phyloP scores from a whole-genome alignment of 1,140 invertebrate genomes.

The Gonioctena quinquepunctata region DNA sequence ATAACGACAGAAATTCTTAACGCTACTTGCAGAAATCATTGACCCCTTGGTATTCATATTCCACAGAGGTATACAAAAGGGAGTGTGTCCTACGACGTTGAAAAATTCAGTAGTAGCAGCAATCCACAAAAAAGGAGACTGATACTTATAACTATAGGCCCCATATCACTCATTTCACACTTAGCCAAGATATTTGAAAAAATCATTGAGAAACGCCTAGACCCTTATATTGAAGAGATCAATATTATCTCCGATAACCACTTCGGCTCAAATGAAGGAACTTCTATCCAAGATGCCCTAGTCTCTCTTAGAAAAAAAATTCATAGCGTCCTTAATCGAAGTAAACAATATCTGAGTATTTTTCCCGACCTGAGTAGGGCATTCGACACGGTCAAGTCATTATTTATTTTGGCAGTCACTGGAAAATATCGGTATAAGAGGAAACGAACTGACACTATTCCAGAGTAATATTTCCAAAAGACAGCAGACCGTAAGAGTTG shows the following conservation, averaged over 20 bases:
- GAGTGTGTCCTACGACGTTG: too few species aligned
- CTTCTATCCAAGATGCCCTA: neutral
- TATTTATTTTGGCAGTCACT: neutral
- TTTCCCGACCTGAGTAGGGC: conserved; percentile 3
- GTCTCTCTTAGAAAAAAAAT: neutral
- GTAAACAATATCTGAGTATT: neutral
- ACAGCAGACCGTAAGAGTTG: conserved; percentile 1
- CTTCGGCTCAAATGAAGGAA: neutral
- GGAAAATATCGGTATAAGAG: neutral
- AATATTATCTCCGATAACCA: neutral
- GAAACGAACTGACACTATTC: conserved; percentile 1
- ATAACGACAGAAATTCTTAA: too few species aligned
- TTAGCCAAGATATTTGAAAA: neutral
- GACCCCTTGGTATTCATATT: too few species aligned
- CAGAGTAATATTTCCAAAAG: neutral
- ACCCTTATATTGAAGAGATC: neutral
- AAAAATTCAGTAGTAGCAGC: neutral
- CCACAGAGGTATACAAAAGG: too few species aligned
- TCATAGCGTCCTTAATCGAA: neutral
- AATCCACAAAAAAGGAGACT: neutral
- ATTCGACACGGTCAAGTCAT: conserved; percentile 4
- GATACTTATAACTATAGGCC: neutral
- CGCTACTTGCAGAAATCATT: too few species aligned
- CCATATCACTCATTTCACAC: neutral
- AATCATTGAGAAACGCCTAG: conserved; percentile 2